Conservation (phyloP, 2,888 invertebrate genomes). For the Aleiodes testaceus region DNA sequence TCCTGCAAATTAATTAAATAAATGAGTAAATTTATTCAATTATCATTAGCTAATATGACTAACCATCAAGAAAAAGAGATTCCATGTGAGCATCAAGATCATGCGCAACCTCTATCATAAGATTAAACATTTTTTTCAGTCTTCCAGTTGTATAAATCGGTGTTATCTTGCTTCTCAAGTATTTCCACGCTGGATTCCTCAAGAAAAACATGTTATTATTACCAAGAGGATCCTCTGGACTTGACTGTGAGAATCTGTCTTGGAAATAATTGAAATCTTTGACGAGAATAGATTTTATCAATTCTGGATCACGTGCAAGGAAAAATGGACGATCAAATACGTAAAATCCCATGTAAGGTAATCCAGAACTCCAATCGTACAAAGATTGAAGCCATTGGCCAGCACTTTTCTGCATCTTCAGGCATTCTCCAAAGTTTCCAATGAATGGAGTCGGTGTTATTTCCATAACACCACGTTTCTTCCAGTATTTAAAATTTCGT, state of each 20-base stretch:
- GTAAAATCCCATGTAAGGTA: slow-evolving; percentile 68
- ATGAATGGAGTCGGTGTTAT: slow-evolving; percentile 31
- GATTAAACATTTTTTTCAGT: slow-evolving; percentile 63
- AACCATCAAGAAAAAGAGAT: slow-evolving; percentile 54
- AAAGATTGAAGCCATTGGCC: slow-evolving; percentile 67
- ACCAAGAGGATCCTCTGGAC: slow-evolving; percentile 69
- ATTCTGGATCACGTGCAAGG: slow-evolving; percentile 72
- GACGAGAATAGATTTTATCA: slow-evolving; percentile 72
- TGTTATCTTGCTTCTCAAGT: slow-evolving; percentile 71
- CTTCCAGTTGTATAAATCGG: slow-evolving; percentile 72
- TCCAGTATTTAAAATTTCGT: slow-evolving; percentile 48
- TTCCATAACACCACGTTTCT: slow-evolving; percentile 46
- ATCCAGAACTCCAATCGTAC: slow-evolving; percentile 65
- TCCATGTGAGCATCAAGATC: slow-evolving; percentile 57
- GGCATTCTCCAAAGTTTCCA: slow-evolving; percentile 32
- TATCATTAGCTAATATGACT: background rate
- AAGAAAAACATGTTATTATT: slow-evolving; percentile 72
- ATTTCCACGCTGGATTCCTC: slow-evolving; percentile 72
- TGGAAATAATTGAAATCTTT: slow-evolving; percentile 73
- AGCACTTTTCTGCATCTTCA: slow-evolving; percentile 62
- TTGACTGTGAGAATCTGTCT: slow-evolving; percentile 66
- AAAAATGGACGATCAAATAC: slow-evolving; percentile 72
- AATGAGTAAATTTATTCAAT: background rate
- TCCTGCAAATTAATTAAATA: slow-evolving; percentile 45
- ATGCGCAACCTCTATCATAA: slow-evolving; percentile 57